Conservation (phyloP, 2,113 vertebrate species). For the Turnix velox region DNA sequence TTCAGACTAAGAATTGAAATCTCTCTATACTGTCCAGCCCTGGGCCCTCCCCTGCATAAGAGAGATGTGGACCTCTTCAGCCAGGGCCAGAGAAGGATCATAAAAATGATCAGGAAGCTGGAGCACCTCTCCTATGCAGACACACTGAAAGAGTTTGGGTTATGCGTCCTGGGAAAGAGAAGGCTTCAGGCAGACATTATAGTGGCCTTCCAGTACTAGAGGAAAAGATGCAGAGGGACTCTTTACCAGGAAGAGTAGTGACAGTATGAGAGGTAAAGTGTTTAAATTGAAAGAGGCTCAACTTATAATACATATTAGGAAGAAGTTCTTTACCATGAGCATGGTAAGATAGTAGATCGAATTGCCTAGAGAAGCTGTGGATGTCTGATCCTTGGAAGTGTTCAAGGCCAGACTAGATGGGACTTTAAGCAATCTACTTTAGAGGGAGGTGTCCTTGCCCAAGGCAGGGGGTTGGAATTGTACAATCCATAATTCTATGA, state of each 20-base stretch:
- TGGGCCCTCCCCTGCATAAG: accelerated
- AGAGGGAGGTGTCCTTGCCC: neutral
- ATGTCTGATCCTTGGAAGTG: neutral
- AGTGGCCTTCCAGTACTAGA: neutral
- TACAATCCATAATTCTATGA: neutral
- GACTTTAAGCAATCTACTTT: neutral
- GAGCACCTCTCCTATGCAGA: neutral
- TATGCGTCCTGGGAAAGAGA: neutral
- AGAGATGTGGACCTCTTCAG: accelerated
- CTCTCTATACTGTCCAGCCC: neutral
- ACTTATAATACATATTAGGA: neutral
- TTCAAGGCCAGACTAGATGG: neutral
- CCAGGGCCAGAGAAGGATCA: accelerated
- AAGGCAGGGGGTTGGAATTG: accelerated
- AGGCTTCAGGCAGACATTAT: accelerated
- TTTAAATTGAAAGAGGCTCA: neutral
- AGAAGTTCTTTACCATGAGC: neutral
- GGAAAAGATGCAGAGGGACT: neutral
- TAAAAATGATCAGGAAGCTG: neutral
- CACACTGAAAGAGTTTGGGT: neutral
- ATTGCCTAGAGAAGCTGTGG: neutral
- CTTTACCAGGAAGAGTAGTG: neutral
- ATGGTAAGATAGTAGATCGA: neutral
- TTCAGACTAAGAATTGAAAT: neutral
- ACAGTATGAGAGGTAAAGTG: accelerated